phyloP scores from a whole-genome alignment of 2,113 vertebrate genomes.

The Neoarius graeffei region DNA sequence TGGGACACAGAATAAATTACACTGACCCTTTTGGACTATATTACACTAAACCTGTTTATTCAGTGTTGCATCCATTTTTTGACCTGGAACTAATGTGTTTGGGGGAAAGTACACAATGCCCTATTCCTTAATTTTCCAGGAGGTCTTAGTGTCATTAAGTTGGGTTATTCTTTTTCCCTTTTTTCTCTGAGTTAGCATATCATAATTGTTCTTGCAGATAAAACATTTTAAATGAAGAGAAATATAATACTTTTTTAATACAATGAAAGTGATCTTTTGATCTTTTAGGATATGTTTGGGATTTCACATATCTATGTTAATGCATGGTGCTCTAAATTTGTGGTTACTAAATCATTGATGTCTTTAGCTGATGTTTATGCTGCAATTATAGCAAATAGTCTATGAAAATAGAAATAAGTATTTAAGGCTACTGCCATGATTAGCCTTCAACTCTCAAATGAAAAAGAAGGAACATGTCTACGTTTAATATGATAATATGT shows the following conservation, averaged over 20 bases:
- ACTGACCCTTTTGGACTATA: background rate
- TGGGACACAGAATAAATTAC: background rate
- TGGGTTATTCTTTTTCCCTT: background rate
- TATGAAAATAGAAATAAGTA: background rate
- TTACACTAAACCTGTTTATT: background rate
- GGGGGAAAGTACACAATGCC: background rate
- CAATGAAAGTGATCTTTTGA: background rate
- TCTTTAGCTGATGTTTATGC: background rate
- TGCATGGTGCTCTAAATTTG: background rate
- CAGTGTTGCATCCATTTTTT: background rate
- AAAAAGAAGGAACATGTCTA: background rate
- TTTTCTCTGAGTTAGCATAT: background rate
- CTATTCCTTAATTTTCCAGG: background rate
- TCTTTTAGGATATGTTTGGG: background rate
- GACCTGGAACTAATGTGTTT: background rate
- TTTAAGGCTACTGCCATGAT: background rate
- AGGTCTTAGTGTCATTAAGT: background rate
- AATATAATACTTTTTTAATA: background rate
- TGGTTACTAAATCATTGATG: background rate
- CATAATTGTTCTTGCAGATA: background rate
- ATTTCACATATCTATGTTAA: background rate
- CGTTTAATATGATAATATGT: background rate
- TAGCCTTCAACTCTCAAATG: background rate
- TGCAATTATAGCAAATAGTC: background rate
- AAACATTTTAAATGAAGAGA: background rate